Conservation (phyloP, 2,888 invertebrate species). For the Rotaria socialis region DNA sequence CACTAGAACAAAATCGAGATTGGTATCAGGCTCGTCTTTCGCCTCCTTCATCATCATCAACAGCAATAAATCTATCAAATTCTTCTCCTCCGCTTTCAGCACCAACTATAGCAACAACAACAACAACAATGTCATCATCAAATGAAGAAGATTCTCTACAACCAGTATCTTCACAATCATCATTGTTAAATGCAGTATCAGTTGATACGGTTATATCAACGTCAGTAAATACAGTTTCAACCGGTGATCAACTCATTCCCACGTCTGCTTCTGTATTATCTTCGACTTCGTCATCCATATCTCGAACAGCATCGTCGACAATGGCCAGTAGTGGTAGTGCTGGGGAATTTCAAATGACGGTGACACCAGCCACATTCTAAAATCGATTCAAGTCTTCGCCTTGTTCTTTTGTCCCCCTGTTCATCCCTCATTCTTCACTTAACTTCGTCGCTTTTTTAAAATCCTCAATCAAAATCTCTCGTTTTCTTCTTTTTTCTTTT, state of each 20-base stretch:
- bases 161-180: not conserved
- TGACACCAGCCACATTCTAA: constrained; percentile 21
- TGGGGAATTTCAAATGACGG: constrained; percentile 18
- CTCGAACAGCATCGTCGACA: constrained; percentile 3
- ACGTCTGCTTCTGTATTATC: not conserved
- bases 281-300: not conserved
- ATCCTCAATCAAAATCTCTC: constrained; percentile 10
- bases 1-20: constrained; percentile 93
- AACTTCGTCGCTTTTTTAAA: not conserved
- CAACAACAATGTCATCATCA: not conserved
- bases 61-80: not conserved
- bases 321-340: not conserved
- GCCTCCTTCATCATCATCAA: not conserved
- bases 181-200: not conserved
- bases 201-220: not conserved
- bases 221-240: not conserved
- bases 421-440: not conserved
- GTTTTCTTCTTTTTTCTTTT: not conserved
- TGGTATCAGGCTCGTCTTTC: constrained; percentile 71
- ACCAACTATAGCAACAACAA: not conserved
- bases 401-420: not conserved
- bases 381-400: not conserved
- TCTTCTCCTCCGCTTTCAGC: not conserved
- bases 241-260: constrained; percentile 28
- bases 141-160: not conserved